Evolutionary conservation across 2,797 vertebrate species (phyloP), one percentile per base, ranked within the genome.

Genomic region (Potorous gilbertii): DNA sequence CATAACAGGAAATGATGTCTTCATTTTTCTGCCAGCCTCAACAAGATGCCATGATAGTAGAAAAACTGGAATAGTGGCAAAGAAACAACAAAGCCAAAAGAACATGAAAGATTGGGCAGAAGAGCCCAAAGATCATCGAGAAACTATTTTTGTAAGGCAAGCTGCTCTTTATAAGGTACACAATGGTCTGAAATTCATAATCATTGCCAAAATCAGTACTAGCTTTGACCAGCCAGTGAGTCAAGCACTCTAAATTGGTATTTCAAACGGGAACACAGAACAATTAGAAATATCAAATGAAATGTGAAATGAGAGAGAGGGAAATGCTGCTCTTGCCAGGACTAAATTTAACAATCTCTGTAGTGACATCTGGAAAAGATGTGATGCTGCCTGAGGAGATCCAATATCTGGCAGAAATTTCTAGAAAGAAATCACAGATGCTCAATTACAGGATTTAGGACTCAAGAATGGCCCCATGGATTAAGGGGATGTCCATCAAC

Each of bases 111-210:
- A 5, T 0, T 1, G 3, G 6, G 87, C n/a, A 54, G 55, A 91
- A 90, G 56, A 56, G 28, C 54, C 90, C 54, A 31, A 93, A 74
- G n/a, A 29, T 55, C 29, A 89, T n/a, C 40, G 66, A 55, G 29
- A 74, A 5, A 5, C 40, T 4, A 34, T 55, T 91, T 92, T 31
- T 14, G 12, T 27, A 56, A 93, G 55, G 62, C 93, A 92, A 6
- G 5, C 21, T 56, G n/a, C 21, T 81, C 91, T 62, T 46, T 66
- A 92, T 95, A 34, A 59, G n/a, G 59, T 54, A 93, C 50, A 0
- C 0, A 0, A 54, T 12, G 57, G 54, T 91, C 92, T 92, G 46
- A 90, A 92, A 91, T 95, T 93, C 94, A 97, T 96, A 93, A 95
- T 34, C 94, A 59, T 40, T 6, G 90, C 74, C 54, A n/a, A 96